A percentile compares a stretch with the other conserved stretches of the same genome.
phyloP scores from a whole-genome alignment of 1,140 invertebrate genomes.

The Rhyzopertha dominica region DNA sequence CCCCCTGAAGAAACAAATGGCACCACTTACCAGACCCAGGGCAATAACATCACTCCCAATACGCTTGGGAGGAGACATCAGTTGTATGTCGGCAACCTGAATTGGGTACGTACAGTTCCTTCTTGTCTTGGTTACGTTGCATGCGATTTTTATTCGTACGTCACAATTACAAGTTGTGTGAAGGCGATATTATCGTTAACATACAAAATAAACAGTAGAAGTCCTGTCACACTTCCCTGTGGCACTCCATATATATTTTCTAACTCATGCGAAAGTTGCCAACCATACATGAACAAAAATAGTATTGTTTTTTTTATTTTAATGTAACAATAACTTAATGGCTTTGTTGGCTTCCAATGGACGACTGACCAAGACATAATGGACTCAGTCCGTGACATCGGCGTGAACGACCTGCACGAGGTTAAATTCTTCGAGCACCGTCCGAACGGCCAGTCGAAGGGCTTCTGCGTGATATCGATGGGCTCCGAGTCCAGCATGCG shows the following conservation, averaged over 20 bases:
- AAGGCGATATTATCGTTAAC: too few species aligned
- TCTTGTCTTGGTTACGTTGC: neutral
- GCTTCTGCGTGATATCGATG: conserved; percentile 89
- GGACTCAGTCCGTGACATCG: conserved; percentile 79
- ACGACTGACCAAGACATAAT: conserved; percentile 95
- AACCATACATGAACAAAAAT: neutral
- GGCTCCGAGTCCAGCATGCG: conserved; percentile 89
- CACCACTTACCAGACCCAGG: conserved; percentile 58
- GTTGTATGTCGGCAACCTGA: conserved; percentile 93
- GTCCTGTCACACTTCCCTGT: too few species aligned
- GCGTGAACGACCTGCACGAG: conserved; percentile 91
- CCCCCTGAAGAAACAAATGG: conserved; percentile 64
- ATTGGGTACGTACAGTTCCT: conserved; percentile 60
- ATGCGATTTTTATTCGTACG: neutral
- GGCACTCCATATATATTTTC: too few species aligned
- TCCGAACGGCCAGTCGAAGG: conserved; percentile 98
- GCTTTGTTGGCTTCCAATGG: conserved; percentile 67
- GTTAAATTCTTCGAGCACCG: conserved; percentile 99
- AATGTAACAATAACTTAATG: conserved; percentile 2
- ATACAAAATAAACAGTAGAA: too few species aligned
- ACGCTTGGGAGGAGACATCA: conserved; percentile 74
- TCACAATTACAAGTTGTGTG: too few species aligned
- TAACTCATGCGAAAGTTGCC: too few species aligned
- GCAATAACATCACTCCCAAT: conserved; percentile 65
- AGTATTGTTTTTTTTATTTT: conserved; percentile 3